Base-by-base conservation (phyloP, 2,113 vertebrate genomes). In the Cervus canadensis region DNA sequence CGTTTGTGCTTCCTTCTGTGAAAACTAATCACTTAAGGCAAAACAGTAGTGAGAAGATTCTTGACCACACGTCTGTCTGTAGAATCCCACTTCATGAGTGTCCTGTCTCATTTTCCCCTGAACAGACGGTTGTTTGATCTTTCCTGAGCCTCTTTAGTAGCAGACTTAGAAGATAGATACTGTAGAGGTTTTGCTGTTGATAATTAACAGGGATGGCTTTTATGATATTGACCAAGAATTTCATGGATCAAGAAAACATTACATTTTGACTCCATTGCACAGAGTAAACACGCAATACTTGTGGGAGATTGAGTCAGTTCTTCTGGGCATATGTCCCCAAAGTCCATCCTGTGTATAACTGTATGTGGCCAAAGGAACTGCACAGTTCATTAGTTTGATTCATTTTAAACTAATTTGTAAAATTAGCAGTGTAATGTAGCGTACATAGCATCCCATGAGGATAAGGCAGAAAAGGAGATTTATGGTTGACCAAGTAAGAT, bases 351-450 rank as follows among this genome's bases (percentile, higher is more conserved):
- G 10, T n/a, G 23, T 17, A 30, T 21, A 48, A 50, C 23, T 62
- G 12, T 2, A 10, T 3, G 8, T 87, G 50, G 52, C 23, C 28
- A 54, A 71, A 54, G 8, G 5, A 64, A 19, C 30, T 28, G 3
- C 28, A 10, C 13, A 9, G 15, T 74, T 43, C 5, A 7, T 26
- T 50, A 83, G 6, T 60, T 40, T 59, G 25, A 33, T 62, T 79
- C 25, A 76, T 60, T 84, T 76, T 67, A 78, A 89, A 50, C 21
- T 64, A 14, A 86, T 60, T 82, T 89, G 64, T 57, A 50, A 40
- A 84, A 52, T 67, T 59, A 74, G 59, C 45, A 76, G 9, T 45
- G 3, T 74, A 50, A 17, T 11, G 3, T 82, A 25, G 67, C 28
- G 54, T n/a, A 56, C 5, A n/a, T 45, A 76, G 25, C n/a, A 86